Conservation (phyloP, 2,888 invertebrate genomes). For the Mythimna impura region DNA sequence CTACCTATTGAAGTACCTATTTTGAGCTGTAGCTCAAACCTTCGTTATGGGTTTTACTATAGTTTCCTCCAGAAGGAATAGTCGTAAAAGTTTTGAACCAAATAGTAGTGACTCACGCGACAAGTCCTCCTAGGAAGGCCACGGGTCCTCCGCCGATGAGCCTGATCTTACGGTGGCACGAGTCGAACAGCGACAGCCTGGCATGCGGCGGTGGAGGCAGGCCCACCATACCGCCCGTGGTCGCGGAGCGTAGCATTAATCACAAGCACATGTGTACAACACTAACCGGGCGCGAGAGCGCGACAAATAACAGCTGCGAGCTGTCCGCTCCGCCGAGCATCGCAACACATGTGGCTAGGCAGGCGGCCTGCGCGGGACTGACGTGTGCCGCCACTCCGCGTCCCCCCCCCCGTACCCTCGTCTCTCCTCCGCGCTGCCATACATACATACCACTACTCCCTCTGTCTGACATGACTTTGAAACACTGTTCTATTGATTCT, state of each 20-base stretch:
- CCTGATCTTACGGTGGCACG: conserved; percentile 93
- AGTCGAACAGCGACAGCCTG: conserved; percentile 92
- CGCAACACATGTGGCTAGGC: conserved; percentile 82
- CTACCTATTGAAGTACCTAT: no score
- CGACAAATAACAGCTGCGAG: conserved; percentile 70
- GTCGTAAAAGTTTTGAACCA: neutral
- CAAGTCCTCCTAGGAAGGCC: conserved; percentile 92
- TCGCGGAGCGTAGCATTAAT: conserved; percentile 83
- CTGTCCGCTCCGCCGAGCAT: conserved; percentile 91
- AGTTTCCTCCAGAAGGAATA: neutral
- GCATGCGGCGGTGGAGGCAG: conserved; percentile 87
- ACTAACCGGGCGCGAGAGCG: conserved; percentile 75
- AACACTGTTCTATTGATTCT: conserved; percentile 72
- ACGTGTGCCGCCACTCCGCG: conserved; percentile 10
- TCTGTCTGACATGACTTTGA: conserved; percentile 69
- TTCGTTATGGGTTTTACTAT: no score
- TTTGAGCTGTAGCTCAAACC: no score
- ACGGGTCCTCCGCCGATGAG: conserved; percentile 92
- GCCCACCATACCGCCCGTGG: conserved; percentile 85
- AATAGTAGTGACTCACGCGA: conserved; percentile 91
- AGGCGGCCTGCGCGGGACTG: conserved; percentile 88
- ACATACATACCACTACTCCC: conserved; percentile 30
- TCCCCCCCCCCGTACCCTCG: conserved; percentile 54
- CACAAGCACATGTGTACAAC: conserved; percentile 77
- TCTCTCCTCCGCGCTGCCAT: conserved; percentile 66